These are phyloP conservation scores for Campylomormyrus tamandua DNA, from an alignment of 2,113 vertebrate species.

Conservation along the genomic window DNA sequence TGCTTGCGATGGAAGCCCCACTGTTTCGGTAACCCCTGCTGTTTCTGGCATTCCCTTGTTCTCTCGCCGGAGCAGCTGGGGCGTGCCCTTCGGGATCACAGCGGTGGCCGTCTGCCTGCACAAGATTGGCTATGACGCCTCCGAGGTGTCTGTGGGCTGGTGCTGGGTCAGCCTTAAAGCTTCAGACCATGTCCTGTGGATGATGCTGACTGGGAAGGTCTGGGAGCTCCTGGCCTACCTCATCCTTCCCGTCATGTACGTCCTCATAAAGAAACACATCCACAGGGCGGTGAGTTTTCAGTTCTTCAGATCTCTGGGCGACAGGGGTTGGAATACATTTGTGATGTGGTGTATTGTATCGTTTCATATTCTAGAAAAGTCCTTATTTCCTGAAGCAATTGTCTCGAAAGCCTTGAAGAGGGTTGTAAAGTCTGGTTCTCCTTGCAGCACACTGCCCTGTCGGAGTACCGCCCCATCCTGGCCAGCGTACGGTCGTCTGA, in stretches of 20 bases:
- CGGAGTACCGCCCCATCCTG: constrained; percentile 86
- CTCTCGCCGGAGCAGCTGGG: constrained; percentile 68
- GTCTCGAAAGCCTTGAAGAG: background rate
- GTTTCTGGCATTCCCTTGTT: background rate
- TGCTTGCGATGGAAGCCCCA: background rate
- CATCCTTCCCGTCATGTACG: constrained; percentile 76
- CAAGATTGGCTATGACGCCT: constrained; percentile 90
- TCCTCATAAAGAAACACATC: constrained; percentile 87
- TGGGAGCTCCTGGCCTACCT: constrained; percentile 93
- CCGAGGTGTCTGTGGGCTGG: constrained; percentile 93
- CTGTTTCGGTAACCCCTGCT: background rate
- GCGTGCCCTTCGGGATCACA: constrained; percentile 78
- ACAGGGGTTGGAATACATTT: background rate
- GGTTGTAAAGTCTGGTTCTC: background rate
- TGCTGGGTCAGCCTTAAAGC: constrained; percentile 81
- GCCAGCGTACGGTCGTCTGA: constrained; percentile 45
- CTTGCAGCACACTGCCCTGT: constrained; percentile 75
- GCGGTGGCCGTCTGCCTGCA: constrained; percentile 66
- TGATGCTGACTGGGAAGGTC: constrained; percentile 84
- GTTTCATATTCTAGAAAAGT: background rate
- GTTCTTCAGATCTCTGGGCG: background rate
- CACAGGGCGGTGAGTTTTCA: constrained; percentile 69
- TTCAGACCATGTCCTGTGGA: constrained; percentile 78
- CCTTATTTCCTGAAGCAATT: background rate
- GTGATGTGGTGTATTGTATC: background rate